Evolutionary conservation across 2,888 invertebrate genomes (phyloP).

Genomic region (Cosmorhoe ocellata): DNA sequence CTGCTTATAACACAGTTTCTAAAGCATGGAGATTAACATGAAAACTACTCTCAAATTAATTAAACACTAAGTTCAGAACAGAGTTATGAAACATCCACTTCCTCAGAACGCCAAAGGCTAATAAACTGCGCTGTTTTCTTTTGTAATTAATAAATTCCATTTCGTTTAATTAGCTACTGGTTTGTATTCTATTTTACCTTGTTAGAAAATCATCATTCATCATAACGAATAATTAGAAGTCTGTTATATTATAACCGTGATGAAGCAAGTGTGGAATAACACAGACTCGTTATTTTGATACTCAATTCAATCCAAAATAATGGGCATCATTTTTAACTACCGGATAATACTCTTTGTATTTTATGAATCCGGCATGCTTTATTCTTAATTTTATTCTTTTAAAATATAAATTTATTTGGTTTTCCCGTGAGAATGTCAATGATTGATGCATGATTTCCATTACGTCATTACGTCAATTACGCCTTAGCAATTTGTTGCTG

Average conservation of each 20-base stretch:
- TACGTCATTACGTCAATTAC: constrained; percentile 18
- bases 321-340: too few relatives aligned
- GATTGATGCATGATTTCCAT: constrained; percentile 16
- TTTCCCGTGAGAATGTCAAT: background rate
- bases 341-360: too few relatives aligned
- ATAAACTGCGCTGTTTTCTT: constrained; percentile 36
- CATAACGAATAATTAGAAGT: too few relatives aligned
- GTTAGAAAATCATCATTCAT: too few relatives aligned
- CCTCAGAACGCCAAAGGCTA: constrained; percentile 36
- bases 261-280: too few relatives aligned
- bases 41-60: constrained; percentile 23
- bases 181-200: background rate
- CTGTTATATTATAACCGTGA: too few relatives aligned
- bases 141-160: constrained; percentile 26
- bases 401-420: too few relatives aligned
- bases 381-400: too few relatives aligned
- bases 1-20: background rate
- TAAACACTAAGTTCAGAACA: constrained; percentile 35
- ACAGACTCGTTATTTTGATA: too few relatives aligned
- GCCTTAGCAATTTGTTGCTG: constrained; percentile 14
- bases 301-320: too few relatives aligned
- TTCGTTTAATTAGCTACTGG: background rate
- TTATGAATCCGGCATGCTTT: too few relatives aligned
- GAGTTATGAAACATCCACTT: constrained; percentile 39
- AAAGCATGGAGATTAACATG: constrained; percentile 25